Conservation (phyloP, 2,888 invertebrate species). For the Autographa pulchrina region DNA sequence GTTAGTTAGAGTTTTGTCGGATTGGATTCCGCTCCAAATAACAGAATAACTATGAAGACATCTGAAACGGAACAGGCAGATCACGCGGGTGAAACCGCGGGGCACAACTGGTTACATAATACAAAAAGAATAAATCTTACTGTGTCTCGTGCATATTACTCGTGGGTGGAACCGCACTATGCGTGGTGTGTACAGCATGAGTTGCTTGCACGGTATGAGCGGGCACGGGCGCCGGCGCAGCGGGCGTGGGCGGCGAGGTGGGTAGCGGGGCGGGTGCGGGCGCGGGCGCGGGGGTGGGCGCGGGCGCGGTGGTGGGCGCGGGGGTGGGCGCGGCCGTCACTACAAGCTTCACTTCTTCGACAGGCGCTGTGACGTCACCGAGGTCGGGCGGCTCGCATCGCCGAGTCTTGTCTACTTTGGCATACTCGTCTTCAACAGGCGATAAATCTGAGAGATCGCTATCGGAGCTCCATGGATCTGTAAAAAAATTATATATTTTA, state of each 20-base stretch:
- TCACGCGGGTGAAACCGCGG: too few relatives aligned
- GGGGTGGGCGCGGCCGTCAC: constrained; percentile 35
- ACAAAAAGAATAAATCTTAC: constrained; percentile 32
- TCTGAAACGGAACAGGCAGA: too few relatives aligned
- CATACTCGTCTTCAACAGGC: constrained; percentile 92
- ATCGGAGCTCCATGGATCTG: constrained; percentile 94
- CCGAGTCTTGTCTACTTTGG: constrained; percentile 83
- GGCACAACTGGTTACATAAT: too few relatives aligned
- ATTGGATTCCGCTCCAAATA: too few relatives aligned
- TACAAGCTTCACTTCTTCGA: constrained; percentile 34
- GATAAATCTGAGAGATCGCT: constrained; percentile 96
- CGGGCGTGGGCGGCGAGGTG: constrained; percentile 42
- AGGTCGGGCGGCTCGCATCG: constrained; percentile 83
- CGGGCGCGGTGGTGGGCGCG: constrained; percentile 46
- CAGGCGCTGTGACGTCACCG: constrained; percentile 80
- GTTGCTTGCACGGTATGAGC: constrained; percentile 24
- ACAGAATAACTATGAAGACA: too few relatives aligned
- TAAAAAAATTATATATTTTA: constrained; percentile 12
- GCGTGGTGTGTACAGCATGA: constrained; percentile 21
- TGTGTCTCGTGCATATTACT: constrained; percentile 52
- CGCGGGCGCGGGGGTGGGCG: constrained; percentile 23
- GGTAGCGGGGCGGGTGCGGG: constrained; percentile 50
- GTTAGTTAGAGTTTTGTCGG: too few relatives aligned
- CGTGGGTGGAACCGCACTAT: constrained; percentile 28
- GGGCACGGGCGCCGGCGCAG: constrained; percentile 35